phyloP scores from a whole-genome alignment of 1,140 invertebrate genomes.

The Akabosia matsudoensis region DNA sequence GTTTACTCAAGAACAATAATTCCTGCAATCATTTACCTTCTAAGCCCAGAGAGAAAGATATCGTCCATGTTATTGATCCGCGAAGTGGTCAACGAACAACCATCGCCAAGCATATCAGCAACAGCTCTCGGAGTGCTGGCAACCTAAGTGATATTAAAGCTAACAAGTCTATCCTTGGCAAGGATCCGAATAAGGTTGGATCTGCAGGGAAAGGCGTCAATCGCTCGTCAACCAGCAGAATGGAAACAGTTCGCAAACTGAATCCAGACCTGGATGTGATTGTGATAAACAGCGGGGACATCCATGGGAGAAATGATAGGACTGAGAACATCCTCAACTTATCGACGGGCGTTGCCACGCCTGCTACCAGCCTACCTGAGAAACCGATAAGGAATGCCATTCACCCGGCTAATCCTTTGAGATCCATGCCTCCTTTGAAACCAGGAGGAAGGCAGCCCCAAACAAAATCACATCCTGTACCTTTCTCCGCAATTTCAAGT shows the following conservation, averaged over 20 bases:
- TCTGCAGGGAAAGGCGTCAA: not conserved
- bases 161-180: not conserved
- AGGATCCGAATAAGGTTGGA: not conserved
- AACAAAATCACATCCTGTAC: slow-evolving; percentile 4
- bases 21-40: not conserved
- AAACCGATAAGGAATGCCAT: not conserved
- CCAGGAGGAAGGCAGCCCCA: not conserved
- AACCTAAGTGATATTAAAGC: slow-evolving; percentile 1
- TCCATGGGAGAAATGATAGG: not conserved
- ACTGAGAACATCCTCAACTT: slow-evolving; percentile 8
- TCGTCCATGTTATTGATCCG: slow-evolving; percentile 45
- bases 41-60: slow-evolving; percentile 36
- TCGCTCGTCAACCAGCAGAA: not conserved
- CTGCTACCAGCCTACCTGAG: slow-evolving; percentile 8
- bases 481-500: slow-evolving; percentile 8
- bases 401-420: not conserved
- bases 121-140: slow-evolving; percentile 10
- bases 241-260: slow-evolving; percentile 37
- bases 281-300: slow-evolving; percentile 30
- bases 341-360: not conserved
- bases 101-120: slow-evolving; percentile 45
- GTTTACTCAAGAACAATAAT: not conserved
- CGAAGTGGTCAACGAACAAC: slow-evolving; percentile 43
- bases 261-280: slow-evolving; percentile 46
- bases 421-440: not conserved